Percentiles rank a stretch among this genome's conserved stretches.
Conservation (phyloP, 1,140 invertebrate genomes). For the Elymnias hypermnestra region DNA sequence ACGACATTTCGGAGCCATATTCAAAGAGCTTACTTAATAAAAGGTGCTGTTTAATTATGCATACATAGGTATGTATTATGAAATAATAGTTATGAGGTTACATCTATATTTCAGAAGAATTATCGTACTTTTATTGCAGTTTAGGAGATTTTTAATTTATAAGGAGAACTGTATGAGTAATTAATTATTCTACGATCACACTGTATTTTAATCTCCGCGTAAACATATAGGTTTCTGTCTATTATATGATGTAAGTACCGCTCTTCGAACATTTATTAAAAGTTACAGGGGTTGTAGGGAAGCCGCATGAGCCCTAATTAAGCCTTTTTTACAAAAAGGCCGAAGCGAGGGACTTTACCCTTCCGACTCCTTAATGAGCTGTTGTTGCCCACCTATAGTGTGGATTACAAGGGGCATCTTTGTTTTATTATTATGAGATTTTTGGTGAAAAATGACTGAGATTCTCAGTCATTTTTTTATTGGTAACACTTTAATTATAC, state of each 20-base stretch:
- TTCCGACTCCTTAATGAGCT: conserved; percentile 69
- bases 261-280: conserved; percentile 71
- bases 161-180: too few relatives aligned
- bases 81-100: too few relatives aligned
- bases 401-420: conserved; percentile 28
- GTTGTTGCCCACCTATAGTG: conserved; percentile 48
- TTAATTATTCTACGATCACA: neutral
- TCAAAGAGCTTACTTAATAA: too few relatives aligned
- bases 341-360: conserved; percentile 59
- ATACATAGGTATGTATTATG: too few relatives aligned
- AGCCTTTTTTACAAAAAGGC: conserved; percentile 70
- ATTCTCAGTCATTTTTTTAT: too few relatives aligned
- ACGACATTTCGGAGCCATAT: too few relatives aligned
- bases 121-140: too few relatives aligned
- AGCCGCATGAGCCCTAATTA: conserved; percentile 73
- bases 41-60: too few relatives aligned
- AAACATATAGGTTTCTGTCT: conserved; percentile 13
- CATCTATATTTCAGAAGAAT: too few relatives aligned
- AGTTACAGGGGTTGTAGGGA: conserved; percentile 70
- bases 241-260: conserved; percentile 39
- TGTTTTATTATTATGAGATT: conserved; percentile 21
- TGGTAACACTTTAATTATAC: too few relatives aligned
- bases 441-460: neutral
- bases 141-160: too few relatives aligned
- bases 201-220: neutral